A percentile compares a stretch with the other conserved stretches of the same genome.
Evolutionary conservation across 2,113 vertebrate genomes (phyloP).

Genomic region (Hystrix cristata): DNA sequence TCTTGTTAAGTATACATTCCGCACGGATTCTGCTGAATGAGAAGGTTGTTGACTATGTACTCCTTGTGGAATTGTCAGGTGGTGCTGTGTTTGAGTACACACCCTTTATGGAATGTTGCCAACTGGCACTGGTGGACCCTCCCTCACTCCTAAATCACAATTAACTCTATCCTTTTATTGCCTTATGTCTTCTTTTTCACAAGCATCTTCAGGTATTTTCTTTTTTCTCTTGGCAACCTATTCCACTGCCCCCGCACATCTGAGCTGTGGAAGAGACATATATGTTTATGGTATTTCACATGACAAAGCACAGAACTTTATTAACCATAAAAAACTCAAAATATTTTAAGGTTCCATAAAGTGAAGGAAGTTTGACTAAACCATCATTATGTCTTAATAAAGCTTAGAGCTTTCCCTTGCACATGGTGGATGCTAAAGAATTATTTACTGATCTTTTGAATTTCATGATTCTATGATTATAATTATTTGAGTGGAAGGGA

Average conservation of each 20-base stretch:
- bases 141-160: neutral
- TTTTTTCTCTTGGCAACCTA: neutral
- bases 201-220: neutral
- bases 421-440: conserved; percentile 27
- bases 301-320: neutral
- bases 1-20: neutral
- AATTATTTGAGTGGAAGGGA: conserved; percentile 19
- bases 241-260: neutral
- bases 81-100: neutral
- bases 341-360: neutral
- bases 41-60: neutral
- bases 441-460: neutral
- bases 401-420: neutral
- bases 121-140: neutral
- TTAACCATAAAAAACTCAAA: neutral
- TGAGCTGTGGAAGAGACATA: neutral
- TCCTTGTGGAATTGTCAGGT: neutral
- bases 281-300: neutral
- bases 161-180: neutral
- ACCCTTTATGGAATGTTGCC: neutral
- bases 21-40: neutral
- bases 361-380: neutral
- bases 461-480: conserved; percentile 27
- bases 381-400: neutral
- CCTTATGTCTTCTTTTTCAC: neutral